Evolutionary conservation across 2,888 invertebrate species (phyloP), one percentile per base, ranked within the genome.

Genomic region (Neoaliturus tenellus): DNA sequence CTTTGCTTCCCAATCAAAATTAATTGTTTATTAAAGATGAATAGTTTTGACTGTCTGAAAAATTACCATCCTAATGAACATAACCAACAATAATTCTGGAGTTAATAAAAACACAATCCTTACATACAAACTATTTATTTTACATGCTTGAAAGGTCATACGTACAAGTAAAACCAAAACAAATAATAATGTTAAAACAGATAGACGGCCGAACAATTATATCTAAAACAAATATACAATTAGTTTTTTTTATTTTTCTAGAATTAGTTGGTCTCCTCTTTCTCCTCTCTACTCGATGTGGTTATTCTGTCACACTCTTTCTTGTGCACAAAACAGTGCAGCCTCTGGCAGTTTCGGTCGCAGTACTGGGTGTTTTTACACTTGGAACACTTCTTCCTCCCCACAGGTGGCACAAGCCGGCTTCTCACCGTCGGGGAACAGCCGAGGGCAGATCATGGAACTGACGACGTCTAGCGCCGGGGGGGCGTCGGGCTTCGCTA

Each of bases 311-410:
- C 93, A 89, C 97, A 98, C 48, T 94, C 95, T 89, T 97, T 97
- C 91, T 97, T 97, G 90, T 98, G 97, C 89, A 96, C 94, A 89
- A 96, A 96, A 97, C 97, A 97, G 90, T 97, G 98, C 71, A 98
- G 91, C 86, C 97, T 94, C 90, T 99, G 99, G 90, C 99, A 99
- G 89, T 96, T 96, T 85, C 96, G 93, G 90, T 98, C 96, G 91
- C 99, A 99, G 90, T 99, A 99, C 89, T 96, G 95, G 80, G 97
- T 97, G 83, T 94, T 93, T 92, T 97, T 98, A 91, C 99, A 99
- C 90, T 97, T 97, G 12, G 98, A 96, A 91, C 99, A 99, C 90
- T 98, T 97, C 90, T 98, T 97, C 96, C 88, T 97, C 96, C 0
- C 96, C 96, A 89, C 98, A 98, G 0, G 97, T 95, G 83, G 94